Conservation (phyloP, 2,888 invertebrate species). For the Sepioteuthis lessoniana region DNA sequence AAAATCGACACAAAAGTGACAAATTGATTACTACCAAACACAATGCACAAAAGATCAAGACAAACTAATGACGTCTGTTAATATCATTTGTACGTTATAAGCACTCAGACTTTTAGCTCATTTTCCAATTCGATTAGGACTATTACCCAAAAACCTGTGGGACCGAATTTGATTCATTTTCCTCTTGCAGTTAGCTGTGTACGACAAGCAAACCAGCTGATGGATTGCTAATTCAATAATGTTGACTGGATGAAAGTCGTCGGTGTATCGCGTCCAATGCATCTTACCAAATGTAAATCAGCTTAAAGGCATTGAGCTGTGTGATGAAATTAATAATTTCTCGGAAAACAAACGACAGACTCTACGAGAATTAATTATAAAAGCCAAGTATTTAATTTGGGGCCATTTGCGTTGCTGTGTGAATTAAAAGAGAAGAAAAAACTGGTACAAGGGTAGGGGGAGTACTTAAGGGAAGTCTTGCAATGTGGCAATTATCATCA, state of each 20-base stretch:
- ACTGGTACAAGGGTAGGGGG: not conserved
- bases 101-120: constrained; percentile 23
- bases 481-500: constrained; percentile 6
- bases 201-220: constrained; percentile 23
- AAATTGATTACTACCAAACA: not conserved
- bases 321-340: constrained; percentile 25
- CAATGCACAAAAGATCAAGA: constrained; percentile 17
- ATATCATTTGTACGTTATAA: constrained; percentile 10
- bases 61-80: constrained; percentile 1
- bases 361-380: constrained; percentile 16
- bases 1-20: not conserved
- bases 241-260: not conserved
- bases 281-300: not conserved
- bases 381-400: constrained; percentile 33
- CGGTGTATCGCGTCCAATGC: not conserved
- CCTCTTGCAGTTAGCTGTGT: not conserved
- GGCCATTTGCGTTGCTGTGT: not conserved
- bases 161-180: not conserved
- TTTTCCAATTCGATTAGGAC: not conserved
- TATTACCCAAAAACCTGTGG: constrained; percentile 23
- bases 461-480: not conserved
- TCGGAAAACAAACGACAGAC: constrained; percentile 15
- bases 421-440: not conserved
- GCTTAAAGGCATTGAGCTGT: not conserved
- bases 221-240: not conserved